phyloP scores from a whole-genome alignment of 2,888 invertebrate genomes.

The Atrina japonica region DNA sequence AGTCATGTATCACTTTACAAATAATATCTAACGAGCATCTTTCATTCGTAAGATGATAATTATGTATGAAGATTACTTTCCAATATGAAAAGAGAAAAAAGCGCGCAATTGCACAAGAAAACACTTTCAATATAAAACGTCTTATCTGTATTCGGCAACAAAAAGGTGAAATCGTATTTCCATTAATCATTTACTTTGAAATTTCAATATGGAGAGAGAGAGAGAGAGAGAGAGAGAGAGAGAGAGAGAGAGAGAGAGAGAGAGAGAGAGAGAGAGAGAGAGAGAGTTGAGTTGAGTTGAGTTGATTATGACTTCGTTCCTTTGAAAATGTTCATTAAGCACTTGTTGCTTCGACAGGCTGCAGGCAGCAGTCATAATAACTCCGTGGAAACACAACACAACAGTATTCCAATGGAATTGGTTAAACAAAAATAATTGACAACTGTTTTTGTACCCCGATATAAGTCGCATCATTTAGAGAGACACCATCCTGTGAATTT shows the following conservation, averaged over 20 bases:
- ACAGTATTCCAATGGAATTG: slow-evolving; percentile 9
- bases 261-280: background rate
- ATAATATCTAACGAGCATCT: no score
- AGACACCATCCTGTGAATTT: no score
- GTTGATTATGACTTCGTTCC: background rate
- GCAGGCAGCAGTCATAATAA: background rate
- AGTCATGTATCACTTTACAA: no score
- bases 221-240: slow-evolving; percentile 9
- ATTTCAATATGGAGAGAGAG: no score
- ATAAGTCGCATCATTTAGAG: slow-evolving; percentile 15
- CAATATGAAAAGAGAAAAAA: no score
- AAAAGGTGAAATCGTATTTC: no score
- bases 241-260: slow-evolving; percentile 9
- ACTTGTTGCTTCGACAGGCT: slow-evolving; percentile 1
- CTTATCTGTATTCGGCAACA: no score
- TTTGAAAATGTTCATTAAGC: background rate
- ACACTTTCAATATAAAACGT: no score
- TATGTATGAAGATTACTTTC: no score
- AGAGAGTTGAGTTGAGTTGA: background rate
- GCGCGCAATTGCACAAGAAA: no score
- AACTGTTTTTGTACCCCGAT: slow-evolving; percentile 12
- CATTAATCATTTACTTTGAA: no score
- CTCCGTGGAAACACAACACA: slow-evolving; percentile 7
- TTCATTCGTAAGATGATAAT: no score
- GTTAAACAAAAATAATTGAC: background rate